Conservation (phyloP, 2,888 invertebrate genomes). For the Dendrolimus houi region DNA sequence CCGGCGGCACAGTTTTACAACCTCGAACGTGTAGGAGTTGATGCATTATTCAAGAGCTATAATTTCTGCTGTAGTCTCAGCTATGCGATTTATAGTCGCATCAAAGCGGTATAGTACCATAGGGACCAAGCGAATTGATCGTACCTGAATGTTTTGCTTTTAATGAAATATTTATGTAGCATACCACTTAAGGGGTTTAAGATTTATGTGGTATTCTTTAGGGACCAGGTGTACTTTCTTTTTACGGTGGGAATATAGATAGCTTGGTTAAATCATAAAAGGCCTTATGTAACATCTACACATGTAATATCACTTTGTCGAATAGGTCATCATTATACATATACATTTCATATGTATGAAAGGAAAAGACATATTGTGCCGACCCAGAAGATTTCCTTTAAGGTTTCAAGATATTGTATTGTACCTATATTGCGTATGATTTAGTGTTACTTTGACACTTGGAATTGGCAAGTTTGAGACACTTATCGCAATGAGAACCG, state of each 20-base stretch:
- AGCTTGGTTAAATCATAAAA: no score
- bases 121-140: slow-evolving; percentile 25
- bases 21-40: slow-evolving; percentile 41
- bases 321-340: no score
- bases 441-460: no score
- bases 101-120: slow-evolving; percentile 37
- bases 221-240: not conserved
- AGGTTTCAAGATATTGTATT: no score
- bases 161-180: slow-evolving; percentile 8
- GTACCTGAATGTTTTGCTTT: slow-evolving; percentile 17
- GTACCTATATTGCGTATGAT: no score
- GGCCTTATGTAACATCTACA: no score
- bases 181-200: not conserved
- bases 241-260: not conserved
- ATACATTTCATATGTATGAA: no score
- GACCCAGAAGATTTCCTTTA: no score
- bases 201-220: not conserved
- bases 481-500: no score
- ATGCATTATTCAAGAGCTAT: slow-evolving; percentile 70
- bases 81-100: slow-evolving; percentile 52
- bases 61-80: slow-evolving; percentile 57
- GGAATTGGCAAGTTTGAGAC: no score
- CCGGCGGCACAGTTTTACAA: slow-evolving; percentile 45
- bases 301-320: no score
- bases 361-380: no score